Conservation (phyloP, 2,888 invertebrate species). For the Nipponacmea schrenckii region DNA sequence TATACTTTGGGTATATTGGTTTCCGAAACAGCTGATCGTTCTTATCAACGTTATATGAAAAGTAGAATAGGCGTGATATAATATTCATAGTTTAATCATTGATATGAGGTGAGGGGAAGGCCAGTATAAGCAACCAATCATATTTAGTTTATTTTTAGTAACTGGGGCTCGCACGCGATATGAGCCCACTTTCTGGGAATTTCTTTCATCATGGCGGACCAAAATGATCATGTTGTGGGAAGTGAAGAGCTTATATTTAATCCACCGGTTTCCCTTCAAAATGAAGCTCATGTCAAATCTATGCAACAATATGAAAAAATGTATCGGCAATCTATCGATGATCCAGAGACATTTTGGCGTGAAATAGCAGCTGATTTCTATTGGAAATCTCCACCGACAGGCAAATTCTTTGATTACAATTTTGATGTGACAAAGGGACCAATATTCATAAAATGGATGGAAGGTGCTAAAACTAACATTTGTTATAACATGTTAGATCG, state of each 20-base stretch:
- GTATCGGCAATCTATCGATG: conserved; percentile 86
- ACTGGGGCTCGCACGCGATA: not conserved
- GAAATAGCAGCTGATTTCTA: conserved; percentile 92
- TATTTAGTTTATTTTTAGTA: not conserved
- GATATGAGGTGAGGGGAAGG: not conserved
- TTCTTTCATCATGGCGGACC: conserved; percentile 8
- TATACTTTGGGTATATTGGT: too few relatives aligned
- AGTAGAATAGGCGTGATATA: not conserved
- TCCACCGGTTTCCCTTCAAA: conserved; percentile 53
- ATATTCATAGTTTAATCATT: not conserved
- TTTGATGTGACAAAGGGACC: conserved; percentile 89
- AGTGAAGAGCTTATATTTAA: conserved; percentile 31
- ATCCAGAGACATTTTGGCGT: conserved; percentile 92
- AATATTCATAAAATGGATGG: conserved; percentile 93
- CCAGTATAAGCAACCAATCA: conserved; percentile 10
- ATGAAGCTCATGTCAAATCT: conserved; percentile 73
- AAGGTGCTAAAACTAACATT: conserved; percentile 93
- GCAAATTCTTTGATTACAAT: conserved; percentile 88
- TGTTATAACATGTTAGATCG: conserved; percentile 95
- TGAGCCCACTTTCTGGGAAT: not conserved
- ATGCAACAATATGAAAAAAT: conserved; percentile 83
- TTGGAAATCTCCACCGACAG: conserved; percentile 78
- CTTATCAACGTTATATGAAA: too few relatives aligned
- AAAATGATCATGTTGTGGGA: conserved; percentile 9
- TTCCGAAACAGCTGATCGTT: not conserved